Conservation (phyloP, 2,888 invertebrate genomes). For the Chloroclysta siterata region DNA sequence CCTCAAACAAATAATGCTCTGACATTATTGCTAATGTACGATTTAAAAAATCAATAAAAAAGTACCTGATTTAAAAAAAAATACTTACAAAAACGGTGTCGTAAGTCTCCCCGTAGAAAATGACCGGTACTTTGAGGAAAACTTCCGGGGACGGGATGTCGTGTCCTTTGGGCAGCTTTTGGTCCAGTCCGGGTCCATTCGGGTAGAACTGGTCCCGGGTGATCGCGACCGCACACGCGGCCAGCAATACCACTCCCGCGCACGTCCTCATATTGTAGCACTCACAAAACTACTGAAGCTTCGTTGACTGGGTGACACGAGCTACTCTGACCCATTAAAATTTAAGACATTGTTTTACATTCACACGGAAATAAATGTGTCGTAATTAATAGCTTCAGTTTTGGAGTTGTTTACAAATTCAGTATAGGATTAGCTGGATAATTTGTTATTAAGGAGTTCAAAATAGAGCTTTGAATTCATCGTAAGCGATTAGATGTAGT, state of each 20-base stretch:
- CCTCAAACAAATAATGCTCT: neutral
- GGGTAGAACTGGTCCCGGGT: conserved; percentile 86
- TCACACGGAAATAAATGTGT: conserved; percentile 36
- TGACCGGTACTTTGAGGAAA: conserved; percentile 88
- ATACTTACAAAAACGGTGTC: conserved; percentile 93
- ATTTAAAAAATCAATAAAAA: neutral
- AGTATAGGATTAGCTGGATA: conserved; percentile 3
- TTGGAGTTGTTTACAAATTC: conserved; percentile 27
- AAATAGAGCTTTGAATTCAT: conserved; percentile 5
- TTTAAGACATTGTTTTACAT: conserved; percentile 26
- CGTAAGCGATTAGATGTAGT: neutral
- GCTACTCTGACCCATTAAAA: conserved; percentile 27
- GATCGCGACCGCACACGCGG: conserved; percentile 68
- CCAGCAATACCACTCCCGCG: conserved; percentile 62
- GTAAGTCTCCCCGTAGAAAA: conserved; percentile 91
- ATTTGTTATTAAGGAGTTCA: conserved; percentile 10
- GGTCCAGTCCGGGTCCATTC: conserved; percentile 83
- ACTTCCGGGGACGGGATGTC: conserved; percentile 88
- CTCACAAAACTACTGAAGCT: conserved; percentile 56
- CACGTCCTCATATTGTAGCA: conserved; percentile 75
- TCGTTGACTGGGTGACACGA: conserved; percentile 16
- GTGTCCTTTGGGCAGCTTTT: conserved; percentile 80
- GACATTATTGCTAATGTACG: no score
- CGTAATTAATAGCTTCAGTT: conserved; percentile 21
- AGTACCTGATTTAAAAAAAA: conserved; percentile 1